These are phyloP conservation scores for Dryas iulia DNA, from an alignment of 1,140 invertebrate species.

Conservation along the genomic window DNA sequence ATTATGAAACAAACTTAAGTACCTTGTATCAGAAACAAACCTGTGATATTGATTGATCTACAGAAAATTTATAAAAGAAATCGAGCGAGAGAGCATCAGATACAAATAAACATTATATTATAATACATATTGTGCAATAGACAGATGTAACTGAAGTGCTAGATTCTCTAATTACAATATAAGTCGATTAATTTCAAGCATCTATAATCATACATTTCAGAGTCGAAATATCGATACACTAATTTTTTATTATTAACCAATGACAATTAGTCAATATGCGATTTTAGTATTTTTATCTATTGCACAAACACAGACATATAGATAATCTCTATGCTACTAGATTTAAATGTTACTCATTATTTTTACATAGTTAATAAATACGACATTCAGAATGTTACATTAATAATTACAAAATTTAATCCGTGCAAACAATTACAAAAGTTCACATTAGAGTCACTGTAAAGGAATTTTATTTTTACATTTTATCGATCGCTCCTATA, in stretches of 20 bases:
- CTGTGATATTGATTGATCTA: constrained; percentile 27
- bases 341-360: constrained; percentile 66
- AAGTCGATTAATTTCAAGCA: constrained; percentile 72
- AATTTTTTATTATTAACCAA: constrained; percentile 34
- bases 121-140: constrained; percentile 66
- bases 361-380: constrained; percentile 71
- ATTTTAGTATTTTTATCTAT: constrained; percentile 62
- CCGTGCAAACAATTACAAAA: constrained; percentile 74
- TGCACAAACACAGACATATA: constrained; percentile 72
- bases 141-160: constrained; percentile 66
- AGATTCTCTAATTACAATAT: constrained; percentile 66
- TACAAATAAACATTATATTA: constrained; percentile 55
- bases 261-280: constrained; percentile 41
- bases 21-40: constrained; percentile 59
- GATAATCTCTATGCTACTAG: constrained; percentile 61
- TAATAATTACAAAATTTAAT: constrained; percentile 77
- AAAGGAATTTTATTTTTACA: constrained; percentile 63
- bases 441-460: constrained; percentile 56
- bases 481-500: constrained; percentile 59
- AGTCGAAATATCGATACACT: constrained; percentile 55
- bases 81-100: constrained; percentile 64
- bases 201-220: constrained; percentile 63
- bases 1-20: constrained; percentile 63
- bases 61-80: constrained; percentile 45
- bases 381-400: constrained; percentile 75